A percentile compares a stretch with the other conserved stretches of the same genome.
These are phyloP conservation scores for Zeugodacus cucurbitae DNA, from an alignment of 1,140 invertebrate genomes.

Conservation along the genomic window DNA sequence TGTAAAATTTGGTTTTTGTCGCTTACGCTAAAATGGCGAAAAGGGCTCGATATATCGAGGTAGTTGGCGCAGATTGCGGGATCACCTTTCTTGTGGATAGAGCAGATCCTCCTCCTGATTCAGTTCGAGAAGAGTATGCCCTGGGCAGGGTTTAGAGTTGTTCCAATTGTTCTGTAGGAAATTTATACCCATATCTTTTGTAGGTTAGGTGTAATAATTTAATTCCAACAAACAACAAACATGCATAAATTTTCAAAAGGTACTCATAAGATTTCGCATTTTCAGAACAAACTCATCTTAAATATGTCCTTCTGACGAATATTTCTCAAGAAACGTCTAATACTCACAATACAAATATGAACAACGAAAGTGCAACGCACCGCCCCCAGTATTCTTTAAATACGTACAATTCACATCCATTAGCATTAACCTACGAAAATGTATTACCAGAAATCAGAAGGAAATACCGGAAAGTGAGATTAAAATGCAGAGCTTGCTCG, in stretches of 20 bases:
- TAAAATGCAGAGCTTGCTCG: slow-evolving; percentile 47
- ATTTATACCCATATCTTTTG: no score
- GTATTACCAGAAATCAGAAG: neutral
- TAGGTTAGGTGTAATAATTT: no score
- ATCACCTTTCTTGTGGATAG: no score
- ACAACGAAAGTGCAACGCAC: neutral
- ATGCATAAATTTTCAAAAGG: neutral
- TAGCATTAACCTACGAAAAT: neutral
- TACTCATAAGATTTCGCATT: neutral
- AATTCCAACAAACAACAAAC: no score
- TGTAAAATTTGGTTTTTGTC: no score
- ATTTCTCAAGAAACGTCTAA: neutral
- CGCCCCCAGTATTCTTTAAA: neutral
- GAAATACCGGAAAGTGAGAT: slow-evolving; percentile 54
- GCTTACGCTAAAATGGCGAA: no score
- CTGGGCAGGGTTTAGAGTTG: no score
- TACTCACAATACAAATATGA: neutral
- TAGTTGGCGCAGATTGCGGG: no score
- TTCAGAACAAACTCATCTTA: neutral
- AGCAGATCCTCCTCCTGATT: no score
- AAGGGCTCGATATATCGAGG: no score
- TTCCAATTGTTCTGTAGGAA: no score
- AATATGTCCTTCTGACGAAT: neutral
- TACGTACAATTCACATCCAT: neutral
- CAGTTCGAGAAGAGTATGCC: no score